phyloP scores from a whole-genome alignment of 1,140 invertebrate genomes.

The Scaptomyza montana region DNA sequence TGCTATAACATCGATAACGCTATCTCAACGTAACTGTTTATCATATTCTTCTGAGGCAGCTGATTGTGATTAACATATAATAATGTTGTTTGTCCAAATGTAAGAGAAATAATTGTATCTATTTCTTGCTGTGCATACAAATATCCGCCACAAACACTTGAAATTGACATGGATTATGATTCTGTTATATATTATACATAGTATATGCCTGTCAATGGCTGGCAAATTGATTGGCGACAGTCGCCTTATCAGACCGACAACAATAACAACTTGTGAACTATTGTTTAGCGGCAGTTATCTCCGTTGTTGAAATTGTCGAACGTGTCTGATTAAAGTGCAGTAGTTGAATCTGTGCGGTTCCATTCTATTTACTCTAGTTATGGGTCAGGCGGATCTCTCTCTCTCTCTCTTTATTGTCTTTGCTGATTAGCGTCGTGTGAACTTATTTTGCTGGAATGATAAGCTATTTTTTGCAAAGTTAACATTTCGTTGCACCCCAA shows the following conservation, averaged over 20 bases:
- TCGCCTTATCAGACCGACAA: constrained; percentile 28
- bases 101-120: constrained; percentile 11
- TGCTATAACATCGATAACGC: background rate
- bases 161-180: constrained; percentile 45
- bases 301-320: constrained; percentile 9
- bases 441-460: constrained; percentile 31
- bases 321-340: constrained; percentile 43
- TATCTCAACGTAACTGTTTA: constrained; percentile 16
- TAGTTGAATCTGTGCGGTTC: background rate
- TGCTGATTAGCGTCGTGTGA: constrained; percentile 44
- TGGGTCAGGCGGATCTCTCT: constrained; percentile 2
- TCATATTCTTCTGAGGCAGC: background rate
- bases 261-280: constrained; percentile 18
- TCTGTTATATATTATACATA: constrained; percentile 4
- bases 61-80: constrained; percentile 33
- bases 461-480: constrained; percentile 7
- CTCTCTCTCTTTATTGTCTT: constrained; percentile 28
- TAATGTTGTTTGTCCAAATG: constrained; percentile 25
- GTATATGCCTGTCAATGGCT: constrained; percentile 23
- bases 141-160: constrained; percentile 13
- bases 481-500: background rate
- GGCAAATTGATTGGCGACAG: constrained; percentile 42
- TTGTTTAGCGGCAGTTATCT: constrained; percentile 32
- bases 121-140: background rate
- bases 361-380: background rate